Percentiles rank a stretch among this genome's conserved stretches.
Evolutionary conservation across 2,797 vertebrate species (phyloP).

Genomic region (Luscinia luscinia): DNA sequence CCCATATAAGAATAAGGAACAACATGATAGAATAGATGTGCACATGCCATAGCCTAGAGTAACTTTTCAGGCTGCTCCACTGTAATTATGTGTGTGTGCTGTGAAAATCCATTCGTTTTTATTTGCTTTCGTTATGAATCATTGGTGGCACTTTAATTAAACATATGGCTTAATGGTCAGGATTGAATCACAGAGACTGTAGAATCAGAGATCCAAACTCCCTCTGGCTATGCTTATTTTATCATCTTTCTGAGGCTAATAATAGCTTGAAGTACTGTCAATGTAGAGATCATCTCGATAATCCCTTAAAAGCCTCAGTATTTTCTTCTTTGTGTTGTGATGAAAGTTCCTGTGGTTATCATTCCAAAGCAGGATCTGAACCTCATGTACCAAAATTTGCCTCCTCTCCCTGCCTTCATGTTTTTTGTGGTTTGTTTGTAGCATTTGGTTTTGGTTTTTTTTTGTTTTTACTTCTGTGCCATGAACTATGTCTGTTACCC

Average conservation of each 20-base stretch:
- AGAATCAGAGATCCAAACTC: conserved; percentile 9
- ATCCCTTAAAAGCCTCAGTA: background rate
- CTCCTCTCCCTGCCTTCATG: background rate
- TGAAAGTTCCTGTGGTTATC: background rate
- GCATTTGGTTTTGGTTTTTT: background rate
- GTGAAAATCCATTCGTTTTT: background rate
- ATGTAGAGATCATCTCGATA: conserved; percentile 16
- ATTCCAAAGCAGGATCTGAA: background rate
- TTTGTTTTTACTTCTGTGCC: background rate
- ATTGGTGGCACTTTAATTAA: conserved; percentile 37
- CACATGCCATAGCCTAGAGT: background rate
- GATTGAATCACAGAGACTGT: conserved; percentile 21
- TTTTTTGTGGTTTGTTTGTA: background rate
- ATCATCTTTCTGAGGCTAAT: conserved; percentile 34
- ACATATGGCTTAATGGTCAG: conserved; percentile 23
- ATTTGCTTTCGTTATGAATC: conserved; percentile 53
- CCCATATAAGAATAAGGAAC: background rate
- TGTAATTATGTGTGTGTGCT: conserved; percentile 9
- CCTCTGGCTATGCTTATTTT: conserved; percentile 38
- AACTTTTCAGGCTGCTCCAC: background rate
- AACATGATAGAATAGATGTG: background rate
- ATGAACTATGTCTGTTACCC: background rate
- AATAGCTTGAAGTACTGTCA: conserved; percentile 11
- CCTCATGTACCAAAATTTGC: background rate
- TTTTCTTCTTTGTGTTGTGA: background rate